phyloP scores from a whole-genome alignment of 2,113 vertebrate species.

The Amphilophus citrinellus region DNA sequence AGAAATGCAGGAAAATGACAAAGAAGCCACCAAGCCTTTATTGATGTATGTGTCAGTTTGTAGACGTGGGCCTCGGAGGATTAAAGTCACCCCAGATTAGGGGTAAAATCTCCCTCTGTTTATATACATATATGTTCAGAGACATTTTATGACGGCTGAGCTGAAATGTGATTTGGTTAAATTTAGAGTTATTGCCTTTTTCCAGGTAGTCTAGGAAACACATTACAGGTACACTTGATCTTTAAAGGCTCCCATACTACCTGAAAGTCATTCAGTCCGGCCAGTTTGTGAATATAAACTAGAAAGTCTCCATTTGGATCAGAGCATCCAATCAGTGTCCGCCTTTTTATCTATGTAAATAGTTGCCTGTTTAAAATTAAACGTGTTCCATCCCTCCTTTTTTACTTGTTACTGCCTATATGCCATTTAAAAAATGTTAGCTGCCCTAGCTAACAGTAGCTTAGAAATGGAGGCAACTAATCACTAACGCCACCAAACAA shows the following conservation, averaged over 20 bases:
- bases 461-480: not conserved
- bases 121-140: constrained; percentile 29
- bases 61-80: not conserved
- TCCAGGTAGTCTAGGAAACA: not conserved
- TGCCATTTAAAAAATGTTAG: not conserved
- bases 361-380: not conserved
- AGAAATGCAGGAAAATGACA: constrained; percentile 27
- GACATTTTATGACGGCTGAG: constrained; percentile 15
- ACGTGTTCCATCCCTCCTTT: no score
- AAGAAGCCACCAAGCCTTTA: constrained; percentile 16
- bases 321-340: not conserved
- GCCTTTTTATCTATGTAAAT: not conserved
- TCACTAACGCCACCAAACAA: not conserved
- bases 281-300: not conserved
- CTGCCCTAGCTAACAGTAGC: not conserved
- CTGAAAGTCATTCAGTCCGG: not conserved
- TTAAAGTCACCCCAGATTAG: constrained; percentile 1
- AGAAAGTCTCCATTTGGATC: not conserved
- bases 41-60: constrained; percentile 50
- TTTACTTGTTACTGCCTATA: no score
- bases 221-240: not conserved
- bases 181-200: constrained; percentile 64
- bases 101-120: constrained; percentile 10
- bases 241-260: not conserved
- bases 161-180: constrained; percentile 45